Percentiles rank a stretch among this genome's conserved stretches.
Conservation (phyloP, 2,113 vertebrate species). For the Nicator chloris region DNA sequence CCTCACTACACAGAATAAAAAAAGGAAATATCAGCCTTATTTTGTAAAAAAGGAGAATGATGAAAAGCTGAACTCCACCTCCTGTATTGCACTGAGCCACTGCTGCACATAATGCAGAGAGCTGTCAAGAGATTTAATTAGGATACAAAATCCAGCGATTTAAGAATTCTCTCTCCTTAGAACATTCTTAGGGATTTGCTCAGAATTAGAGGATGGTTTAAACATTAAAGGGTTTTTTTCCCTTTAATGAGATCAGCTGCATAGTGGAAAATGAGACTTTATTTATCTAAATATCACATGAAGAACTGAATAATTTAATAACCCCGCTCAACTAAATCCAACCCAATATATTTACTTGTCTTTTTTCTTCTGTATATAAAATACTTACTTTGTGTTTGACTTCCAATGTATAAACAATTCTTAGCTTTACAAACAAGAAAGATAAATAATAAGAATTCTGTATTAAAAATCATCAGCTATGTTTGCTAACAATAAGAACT, state of each 20-base stretch:
- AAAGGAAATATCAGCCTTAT: background rate
- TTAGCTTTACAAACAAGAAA: slow-evolving; percentile 26
- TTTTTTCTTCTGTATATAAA: background rate
- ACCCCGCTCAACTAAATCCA: slow-evolving; percentile 28
- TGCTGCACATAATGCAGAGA: background rate
- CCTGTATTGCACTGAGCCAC: background rate
- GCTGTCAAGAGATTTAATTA: slow-evolving; percentile 58
- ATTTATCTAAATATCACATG: slow-evolving; percentile 65
- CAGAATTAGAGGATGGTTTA: slow-evolving; percentile 50
- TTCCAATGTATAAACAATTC: slow-evolving; percentile 6
- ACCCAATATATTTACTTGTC: background rate
- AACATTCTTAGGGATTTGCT: slow-evolving; percentile 58
- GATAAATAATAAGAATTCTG: background rate
- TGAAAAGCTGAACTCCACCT: slow-evolving; percentile 18
- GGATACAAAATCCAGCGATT: slow-evolving; percentile 46
- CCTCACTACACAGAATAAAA: background rate
- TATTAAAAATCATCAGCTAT: background rate
- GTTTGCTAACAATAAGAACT: background rate
- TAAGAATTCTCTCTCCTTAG: slow-evolving; percentile 48
- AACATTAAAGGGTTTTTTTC: slow-evolving; percentile 5
- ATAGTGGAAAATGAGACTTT: slow-evolving; percentile 52
- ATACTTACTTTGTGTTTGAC: slow-evolving; percentile 17
- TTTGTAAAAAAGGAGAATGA: background rate
- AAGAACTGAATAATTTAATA: slow-evolving; percentile 64
- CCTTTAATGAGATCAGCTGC: slow-evolving; percentile 52